phyloP scores from a whole-genome alignment of 2,797 vertebrate species.

The Falco cherrug region DNA sequence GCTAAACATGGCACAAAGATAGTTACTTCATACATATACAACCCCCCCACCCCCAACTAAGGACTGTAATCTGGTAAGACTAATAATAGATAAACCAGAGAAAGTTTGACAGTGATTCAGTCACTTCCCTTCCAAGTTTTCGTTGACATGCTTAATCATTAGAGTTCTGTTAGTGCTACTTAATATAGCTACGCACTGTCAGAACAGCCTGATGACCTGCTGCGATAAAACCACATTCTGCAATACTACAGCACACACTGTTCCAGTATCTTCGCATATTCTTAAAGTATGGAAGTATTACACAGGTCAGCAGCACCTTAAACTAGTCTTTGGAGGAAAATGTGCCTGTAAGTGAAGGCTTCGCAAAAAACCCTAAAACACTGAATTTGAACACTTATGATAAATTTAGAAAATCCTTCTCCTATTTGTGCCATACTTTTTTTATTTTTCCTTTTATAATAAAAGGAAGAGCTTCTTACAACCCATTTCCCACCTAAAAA shows the following conservation, averaged over 20 bases:
- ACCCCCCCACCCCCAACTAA: background rate
- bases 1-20: background rate
- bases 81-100: background rate
- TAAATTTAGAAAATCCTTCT: background rate
- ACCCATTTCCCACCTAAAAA: background rate
- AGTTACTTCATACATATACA: background rate
- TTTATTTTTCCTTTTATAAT: background rate
- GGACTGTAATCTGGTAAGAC: background rate
- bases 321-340: background rate
- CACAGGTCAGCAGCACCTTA: background rate
- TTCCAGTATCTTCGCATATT: background rate
- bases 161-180: background rate
- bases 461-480: background rate
- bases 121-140: background rate
- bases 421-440: background rate
- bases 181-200: background rate
- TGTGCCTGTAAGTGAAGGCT: fast-evolving
- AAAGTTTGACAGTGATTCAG: background rate
- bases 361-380: background rate
- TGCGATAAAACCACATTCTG: background rate
- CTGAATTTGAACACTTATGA: background rate
- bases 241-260: background rate
- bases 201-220: background rate
- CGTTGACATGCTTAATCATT: background rate
- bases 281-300: background rate